Conservation (phyloP, 2,888 invertebrate genomes). For the Tinea semifulvella region DNA sequence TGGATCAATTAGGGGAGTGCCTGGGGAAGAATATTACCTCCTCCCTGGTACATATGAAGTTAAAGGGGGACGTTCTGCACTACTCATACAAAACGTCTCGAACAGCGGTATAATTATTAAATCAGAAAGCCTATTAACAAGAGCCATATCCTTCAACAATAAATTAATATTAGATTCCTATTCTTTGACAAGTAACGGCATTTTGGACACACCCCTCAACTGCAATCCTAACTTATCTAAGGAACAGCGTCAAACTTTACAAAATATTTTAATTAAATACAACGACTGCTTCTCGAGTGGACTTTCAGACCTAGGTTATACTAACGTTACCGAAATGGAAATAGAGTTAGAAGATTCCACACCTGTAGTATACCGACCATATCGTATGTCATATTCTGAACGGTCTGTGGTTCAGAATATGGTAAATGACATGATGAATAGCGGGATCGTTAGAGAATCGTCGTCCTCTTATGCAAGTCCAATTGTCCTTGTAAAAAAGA, state of each 20-base stretch:
- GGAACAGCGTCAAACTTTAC: slow-evolving; percentile 1
- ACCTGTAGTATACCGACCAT: slow-evolving; percentile 22
- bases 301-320: slow-evolving; percentile 19
- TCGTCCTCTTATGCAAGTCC: slow-evolving; percentile 24
- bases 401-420: slow-evolving; percentile 18
- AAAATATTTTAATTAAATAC: slow-evolving; percentile 2
- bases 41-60: not conserved
- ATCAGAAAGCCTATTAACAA: not conserved
- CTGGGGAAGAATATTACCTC: not conserved
- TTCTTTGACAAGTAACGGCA: too few species aligned
- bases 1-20: not conserved
- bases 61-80: not conserved
- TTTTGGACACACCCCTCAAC: too few species aligned
- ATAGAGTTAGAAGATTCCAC: slow-evolving; percentile 18
- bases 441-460: slow-evolving; percentile 20
- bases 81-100: not conserved
- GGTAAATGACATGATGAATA: slow-evolving; percentile 21
- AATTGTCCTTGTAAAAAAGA: slow-evolving; percentile 23
- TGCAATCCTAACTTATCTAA: not conserved
- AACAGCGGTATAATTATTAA: not conserved
- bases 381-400: slow-evolving; percentile 20
- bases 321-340: slow-evolving; percentile 19
- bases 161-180: too few species aligned
- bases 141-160: not conserved
- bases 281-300: slow-evolving; percentile 19